These are phyloP conservation scores for Dexiosoma caninum DNA, from an alignment of 2,888 invertebrate species.

Conservation along the genomic window DNA sequence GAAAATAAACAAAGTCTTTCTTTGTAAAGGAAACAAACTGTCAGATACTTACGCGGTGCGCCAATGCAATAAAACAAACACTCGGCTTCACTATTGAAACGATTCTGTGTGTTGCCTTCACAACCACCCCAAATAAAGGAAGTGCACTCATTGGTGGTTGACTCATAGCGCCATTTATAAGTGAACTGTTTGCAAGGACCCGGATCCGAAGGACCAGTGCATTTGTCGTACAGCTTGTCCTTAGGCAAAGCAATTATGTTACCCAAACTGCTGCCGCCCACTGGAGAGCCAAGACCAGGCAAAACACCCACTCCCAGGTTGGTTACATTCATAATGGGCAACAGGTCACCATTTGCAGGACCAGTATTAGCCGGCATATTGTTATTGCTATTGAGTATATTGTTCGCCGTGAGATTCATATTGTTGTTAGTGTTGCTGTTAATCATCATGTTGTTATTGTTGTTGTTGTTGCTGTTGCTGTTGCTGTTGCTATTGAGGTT, in stretches of 20 bases:
- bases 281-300: constrained; percentile 2
- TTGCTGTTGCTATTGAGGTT: constrained; percentile 47
- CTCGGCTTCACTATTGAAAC: constrained; percentile 83
- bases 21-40: constrained; percentile 7
- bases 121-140: constrained; percentile 85
- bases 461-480: constrained; percentile 53
- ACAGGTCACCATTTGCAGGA: constrained; percentile 29
- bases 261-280: constrained; percentile 40
- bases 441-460: constrained; percentile 22
- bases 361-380: constrained; percentile 42
- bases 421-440: constrained; percentile 25
- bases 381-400: constrained; percentile 41
- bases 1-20: not conserved
- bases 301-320: constrained; percentile 49
- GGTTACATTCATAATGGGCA: constrained; percentile 42
- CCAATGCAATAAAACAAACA: constrained; percentile 83
- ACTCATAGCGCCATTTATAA: constrained; percentile 84
- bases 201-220: constrained; percentile 77
- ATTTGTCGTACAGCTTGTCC: constrained; percentile 76
- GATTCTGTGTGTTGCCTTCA: constrained; percentile 82
- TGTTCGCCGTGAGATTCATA: constrained; percentile 61
- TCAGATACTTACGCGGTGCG: constrained; percentile 79
- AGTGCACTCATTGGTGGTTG: constrained; percentile 80
- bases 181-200: constrained; percentile 83
- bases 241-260: constrained; percentile 69